phyloP scores from a whole-genome alignment of 2,797 vertebrate species.

The Brachymystax lenok region DNA sequence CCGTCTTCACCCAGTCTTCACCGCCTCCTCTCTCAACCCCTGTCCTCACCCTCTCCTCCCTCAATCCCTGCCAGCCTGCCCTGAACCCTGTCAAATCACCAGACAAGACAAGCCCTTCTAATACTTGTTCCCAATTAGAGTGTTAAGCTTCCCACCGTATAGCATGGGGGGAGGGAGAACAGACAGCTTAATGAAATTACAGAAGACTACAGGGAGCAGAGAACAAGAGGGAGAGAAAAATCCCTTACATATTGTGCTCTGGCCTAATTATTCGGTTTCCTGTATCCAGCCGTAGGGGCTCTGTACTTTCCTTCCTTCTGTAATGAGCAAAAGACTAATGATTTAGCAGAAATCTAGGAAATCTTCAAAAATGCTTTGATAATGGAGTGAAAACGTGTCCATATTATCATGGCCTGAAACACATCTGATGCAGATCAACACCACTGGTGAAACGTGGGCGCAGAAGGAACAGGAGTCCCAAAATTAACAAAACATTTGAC shows the following conservation, averaged over 20 bases:
- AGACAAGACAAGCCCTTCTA: conserved; percentile 26
- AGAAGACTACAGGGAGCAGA: conserved; percentile 4
- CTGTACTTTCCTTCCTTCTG: background rate
- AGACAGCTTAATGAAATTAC: conserved; percentile 39
- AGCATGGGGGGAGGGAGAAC: conserved; percentile 7
- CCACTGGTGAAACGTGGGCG: background rate
- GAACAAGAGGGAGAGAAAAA: background rate
- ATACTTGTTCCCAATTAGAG: conserved; percentile 42
- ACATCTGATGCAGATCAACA: too few species aligned
- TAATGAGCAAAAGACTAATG: background rate
- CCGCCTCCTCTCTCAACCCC: too few species aligned
- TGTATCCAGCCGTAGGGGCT: background rate
- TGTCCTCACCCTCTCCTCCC: too few species aligned
- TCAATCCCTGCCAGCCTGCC: background rate
- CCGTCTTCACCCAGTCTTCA: background rate
- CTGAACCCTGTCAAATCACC: conserved; percentile 19
- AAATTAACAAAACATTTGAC: background rate
- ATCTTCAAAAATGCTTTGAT: too few species aligned
- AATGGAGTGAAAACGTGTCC: too few species aligned
- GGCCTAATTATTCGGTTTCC: background rate
- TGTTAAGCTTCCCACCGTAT: conserved; percentile 24
- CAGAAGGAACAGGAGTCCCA: background rate
- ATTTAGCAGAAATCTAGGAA: background rate
- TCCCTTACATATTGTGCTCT: background rate
- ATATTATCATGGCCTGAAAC: too few species aligned